phyloP scores from a whole-genome alignment of 2,888 invertebrate genomes.

The Chaetogeoica ovagalla region DNA sequence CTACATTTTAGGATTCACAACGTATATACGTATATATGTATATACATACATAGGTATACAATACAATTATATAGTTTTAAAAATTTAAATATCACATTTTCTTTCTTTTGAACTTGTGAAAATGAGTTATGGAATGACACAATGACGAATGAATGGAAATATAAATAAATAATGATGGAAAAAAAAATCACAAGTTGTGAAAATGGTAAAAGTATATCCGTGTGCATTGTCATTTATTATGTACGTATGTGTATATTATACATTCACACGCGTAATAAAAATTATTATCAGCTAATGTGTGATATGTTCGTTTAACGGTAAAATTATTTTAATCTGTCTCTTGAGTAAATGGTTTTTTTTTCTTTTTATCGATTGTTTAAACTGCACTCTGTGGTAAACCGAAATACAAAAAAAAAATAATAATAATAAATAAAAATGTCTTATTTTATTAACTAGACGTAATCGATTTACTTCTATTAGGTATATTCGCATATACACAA shows the following conservation, averaged over 20 bases:
- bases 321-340: slow-evolving; percentile 17
- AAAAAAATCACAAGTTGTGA: slow-evolving; percentile 23
- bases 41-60: not conserved
- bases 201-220: slow-evolving; percentile 10
- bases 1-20: slow-evolving; percentile 28
- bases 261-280: not conserved
- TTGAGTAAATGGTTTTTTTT: too few relatives aligned
- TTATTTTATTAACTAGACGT: not conserved
- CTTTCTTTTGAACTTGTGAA: slow-evolving; percentile 48
- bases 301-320: slow-evolving; percentile 38
- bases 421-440: not conserved
- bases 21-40: not conserved
- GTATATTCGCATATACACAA: too few relatives aligned
- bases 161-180: slow-evolving; percentile 11
- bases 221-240: not conserved
- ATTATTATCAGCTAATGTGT: slow-evolving; percentile 15
- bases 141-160: slow-evolving; percentile 32
- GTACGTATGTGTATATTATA: not conserved
- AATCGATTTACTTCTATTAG: too few relatives aligned
- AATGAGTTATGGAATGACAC: slow-evolving; percentile 49
- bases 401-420: too few relatives aligned
- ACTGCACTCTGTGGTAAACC: not conserved
- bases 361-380: slow-evolving; percentile 9
- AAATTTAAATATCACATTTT: slow-evolving; percentile 51
- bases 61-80: slow-evolving; percentile 27